Evolutionary conservation across 2,888 invertebrate genomes (phyloP), one percentile per base, ranked within the genome.

Genomic region (Adineta ricciae): DNA sequence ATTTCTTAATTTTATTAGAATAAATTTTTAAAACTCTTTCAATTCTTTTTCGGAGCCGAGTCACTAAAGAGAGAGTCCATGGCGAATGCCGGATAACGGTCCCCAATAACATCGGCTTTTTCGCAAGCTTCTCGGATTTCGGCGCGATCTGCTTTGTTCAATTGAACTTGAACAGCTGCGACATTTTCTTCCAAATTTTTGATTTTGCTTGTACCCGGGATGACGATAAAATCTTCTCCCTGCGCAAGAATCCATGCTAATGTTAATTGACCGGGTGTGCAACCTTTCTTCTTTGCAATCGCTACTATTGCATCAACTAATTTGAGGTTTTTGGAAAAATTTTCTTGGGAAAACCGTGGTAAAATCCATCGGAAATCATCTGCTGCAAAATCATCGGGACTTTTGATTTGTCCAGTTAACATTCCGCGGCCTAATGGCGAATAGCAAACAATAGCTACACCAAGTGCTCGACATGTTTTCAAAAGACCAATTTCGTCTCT

Each of bases 371-470:
- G 56, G 11, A 56, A 56, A 56, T 56, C 56, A n/a, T n/a, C 56
- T n/a, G 9, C 56, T 4, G 21, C 4, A 56, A 56, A n/a, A 56
- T 56, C 56, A n/a, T 56, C 56, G 24, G 56, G 56, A 56, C 11
- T 56, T n/a, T 56, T 56, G 56, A 56, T 56, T 56, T 56, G 56
- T 56, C 56, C 56, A n/a, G 56, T 56, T 21, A 56, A n/a, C n/a
- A 56, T 56, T 21, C 56, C 56, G 24, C 56, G 56, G 24, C 56
- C 56, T n/a, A 56, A 56, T n/a, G 56, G 56, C 11, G 56, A 56
- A 56, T 56, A 56, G 11, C 56, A 56, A n/a, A 56, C 56, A n/a
- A 56, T 56, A 7, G 56, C 56, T n/a, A 56, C 56, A n/a, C 56
- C 56, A n/a, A 56, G 56, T 56, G 9, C 56, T n/a, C 56, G 56